Evolutionary conservation across 2,797 vertebrate species (phyloP).

Genomic region (Cichlasoma orientale): DNA sequence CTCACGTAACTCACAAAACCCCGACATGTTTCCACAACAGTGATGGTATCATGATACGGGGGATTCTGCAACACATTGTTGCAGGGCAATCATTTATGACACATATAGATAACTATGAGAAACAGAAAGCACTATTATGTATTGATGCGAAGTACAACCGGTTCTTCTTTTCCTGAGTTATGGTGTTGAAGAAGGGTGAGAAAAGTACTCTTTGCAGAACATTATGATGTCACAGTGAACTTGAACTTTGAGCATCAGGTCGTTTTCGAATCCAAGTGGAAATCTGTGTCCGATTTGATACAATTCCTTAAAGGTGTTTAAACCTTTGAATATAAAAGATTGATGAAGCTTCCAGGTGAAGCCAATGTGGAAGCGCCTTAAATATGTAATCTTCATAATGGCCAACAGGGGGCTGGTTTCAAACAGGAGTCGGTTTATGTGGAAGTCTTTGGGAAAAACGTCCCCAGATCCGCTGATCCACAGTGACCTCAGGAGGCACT

Average conservation of each 20-base stretch:
- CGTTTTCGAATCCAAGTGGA: not conserved
- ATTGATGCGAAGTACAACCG: not conserved
- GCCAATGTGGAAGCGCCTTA: no score
- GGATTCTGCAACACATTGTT: not conserved
- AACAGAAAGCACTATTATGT: no score
- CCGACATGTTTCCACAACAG: not conserved
- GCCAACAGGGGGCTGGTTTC: not conserved
- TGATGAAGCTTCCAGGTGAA: no score
- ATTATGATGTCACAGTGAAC: not conserved
- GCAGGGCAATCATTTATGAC: no score
- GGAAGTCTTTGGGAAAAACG: not conserved
- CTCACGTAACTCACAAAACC: not conserved
- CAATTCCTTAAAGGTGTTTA: no score
- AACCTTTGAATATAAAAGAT: not conserved
- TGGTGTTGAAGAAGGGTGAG: not conserved
- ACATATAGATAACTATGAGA: no score
- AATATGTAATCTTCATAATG: not conserved
- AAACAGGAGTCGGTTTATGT: not conserved
- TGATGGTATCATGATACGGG: fast-evolving
- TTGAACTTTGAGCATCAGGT: not conserved
- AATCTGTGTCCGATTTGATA: not conserved
- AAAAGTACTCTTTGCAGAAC: not conserved
- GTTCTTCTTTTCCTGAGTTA: not conserved
- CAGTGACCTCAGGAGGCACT: no score
- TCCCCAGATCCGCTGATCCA: not conserved